Conservation (phyloP, 2,888 invertebrate species). For the Erpobdella octoculata region DNA sequence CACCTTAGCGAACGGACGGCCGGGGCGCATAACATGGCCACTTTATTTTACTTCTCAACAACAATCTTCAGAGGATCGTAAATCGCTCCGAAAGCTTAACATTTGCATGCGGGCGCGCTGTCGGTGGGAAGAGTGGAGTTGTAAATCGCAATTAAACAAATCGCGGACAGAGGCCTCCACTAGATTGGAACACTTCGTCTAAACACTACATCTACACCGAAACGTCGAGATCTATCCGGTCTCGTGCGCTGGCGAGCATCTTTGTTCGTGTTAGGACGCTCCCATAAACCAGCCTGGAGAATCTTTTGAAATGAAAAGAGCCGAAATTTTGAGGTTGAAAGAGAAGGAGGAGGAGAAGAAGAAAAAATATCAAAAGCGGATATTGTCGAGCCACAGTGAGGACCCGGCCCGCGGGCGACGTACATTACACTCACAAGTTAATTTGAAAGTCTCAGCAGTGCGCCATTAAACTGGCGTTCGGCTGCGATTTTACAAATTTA, state of each 20-base stretch:
- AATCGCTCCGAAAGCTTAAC: slow-evolving; percentile 16
- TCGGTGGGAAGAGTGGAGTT: not conserved
- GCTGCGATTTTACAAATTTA: slow-evolving; percentile 4
- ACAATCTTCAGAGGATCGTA: slow-evolving; percentile 14
- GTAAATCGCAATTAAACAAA: slow-evolving; percentile 13
- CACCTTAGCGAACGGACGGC: not conserved
- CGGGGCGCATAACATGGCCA: not conserved
- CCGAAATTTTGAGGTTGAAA: not conserved
- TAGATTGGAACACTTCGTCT: slow-evolving; percentile 13
- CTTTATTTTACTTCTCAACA: slow-evolving; percentile 9
- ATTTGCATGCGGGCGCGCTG: slow-evolving; percentile 16
- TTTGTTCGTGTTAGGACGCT: not conserved
- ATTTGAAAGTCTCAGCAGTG: not conserved
- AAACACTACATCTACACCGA: slow-evolving; percentile 6
- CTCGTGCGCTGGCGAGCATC: not conserved
- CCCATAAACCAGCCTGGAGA: not conserved
- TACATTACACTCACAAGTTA: slow-evolving; percentile 4
- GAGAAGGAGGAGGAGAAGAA: not conserved
- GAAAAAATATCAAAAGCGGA: not conserved
- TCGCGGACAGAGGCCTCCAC: slow-evolving; percentile 10
- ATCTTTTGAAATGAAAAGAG: not conserved
- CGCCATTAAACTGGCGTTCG: not conserved
- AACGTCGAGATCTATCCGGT: not conserved
- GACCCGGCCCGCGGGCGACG: not conserved
- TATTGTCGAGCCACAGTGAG: not conserved